Evolutionary conservation across 2,113 vertebrate genomes (phyloP), one percentile per base, ranked within the genome.

Genomic region (Furnarius figulus): DNA sequence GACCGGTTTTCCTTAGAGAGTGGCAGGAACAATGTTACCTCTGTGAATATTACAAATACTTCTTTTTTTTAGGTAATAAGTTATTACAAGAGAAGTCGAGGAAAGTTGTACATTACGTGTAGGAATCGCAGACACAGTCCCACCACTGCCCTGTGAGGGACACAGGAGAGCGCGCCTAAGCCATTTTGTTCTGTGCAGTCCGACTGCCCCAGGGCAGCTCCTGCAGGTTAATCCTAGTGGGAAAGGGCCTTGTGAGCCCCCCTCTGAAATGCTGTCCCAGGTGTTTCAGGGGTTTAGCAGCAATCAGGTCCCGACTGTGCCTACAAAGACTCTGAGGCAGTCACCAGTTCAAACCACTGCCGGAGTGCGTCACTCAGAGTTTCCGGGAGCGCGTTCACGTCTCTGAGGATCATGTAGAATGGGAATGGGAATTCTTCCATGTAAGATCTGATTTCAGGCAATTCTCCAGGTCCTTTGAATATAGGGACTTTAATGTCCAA

Each of bases 401-500:
- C 98, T 30, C 99, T 97, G 55, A 99, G 98, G 97, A 99, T 99
- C 90, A 99, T 93, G 77, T 99, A 99, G 97, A 99, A 99, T 0
- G 99, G 99, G 97, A 99, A 99, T 2, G 99, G 99, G 94, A 99
- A 99, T 97, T 99, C 99, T 6, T 99, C 99, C 98, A 99, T 99
- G 97, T 99, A 99, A 39, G 99, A 99, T 85, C 98, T 98, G 97
- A 99, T 99, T 98, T 99, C 99, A 3, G 99, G 99, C 91, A 99
- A 90, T 91, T 99, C 99, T 87, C 99, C 99, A 2, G 98, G 98
- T 24, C 98, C 98, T 97, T 98, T 99, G 97, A 99, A 99, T 87
- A 99, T 97, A 50, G 99, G 99, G 80, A 99, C 99, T 98, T 99
- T 99, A 97, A 99, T 99, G 96, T 99, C 99, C 98, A 99, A 96